phyloP scores from a whole-genome alignment of 2,797 vertebrate genomes.

The Crenuchus spilurus region DNA sequence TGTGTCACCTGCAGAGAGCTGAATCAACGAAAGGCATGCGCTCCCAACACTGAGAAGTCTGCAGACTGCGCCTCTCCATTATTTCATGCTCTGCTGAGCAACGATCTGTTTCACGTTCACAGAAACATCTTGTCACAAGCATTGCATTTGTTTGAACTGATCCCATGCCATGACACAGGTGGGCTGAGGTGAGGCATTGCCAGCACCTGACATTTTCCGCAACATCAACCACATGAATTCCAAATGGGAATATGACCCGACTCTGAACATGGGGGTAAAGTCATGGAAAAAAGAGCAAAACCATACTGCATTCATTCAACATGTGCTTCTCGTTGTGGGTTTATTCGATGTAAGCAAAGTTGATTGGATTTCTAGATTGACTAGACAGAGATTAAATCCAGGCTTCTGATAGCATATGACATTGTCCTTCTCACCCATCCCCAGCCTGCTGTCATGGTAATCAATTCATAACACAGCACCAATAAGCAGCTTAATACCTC shows the following conservation, averaged over 20 bases:
- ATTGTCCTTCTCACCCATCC: slow-evolving; percentile 36
- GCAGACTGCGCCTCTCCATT: background rate
- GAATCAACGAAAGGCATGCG: background rate
- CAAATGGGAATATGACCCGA: slow-evolving; percentile 11
- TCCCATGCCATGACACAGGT: slow-evolving; percentile 21
- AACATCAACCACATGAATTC: slow-evolving; percentile 35
- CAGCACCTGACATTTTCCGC: slow-evolving; percentile 24
- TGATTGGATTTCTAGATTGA: slow-evolving; percentile 55
- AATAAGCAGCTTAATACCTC: slow-evolving; percentile 64
- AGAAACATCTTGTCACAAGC: slow-evolving; percentile 19
- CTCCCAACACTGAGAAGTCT: background rate
- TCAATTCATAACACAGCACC: slow-evolving; percentile 61
- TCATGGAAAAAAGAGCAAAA: background rate
- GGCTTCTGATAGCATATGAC: slow-evolving; percentile 53
- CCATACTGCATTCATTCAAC: slow-evolving; percentile 22
- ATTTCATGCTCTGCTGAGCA: slow-evolving; percentile 17
- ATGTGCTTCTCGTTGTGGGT: slow-evolving; percentile 39
- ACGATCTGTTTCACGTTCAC: slow-evolving; percentile 5
- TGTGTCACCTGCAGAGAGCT: background rate
- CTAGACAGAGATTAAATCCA: slow-evolving; percentile 49
- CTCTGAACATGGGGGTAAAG: slow-evolving; percentile 11
- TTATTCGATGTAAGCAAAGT: slow-evolving; percentile 51
- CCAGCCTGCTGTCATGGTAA: slow-evolving; percentile 56
- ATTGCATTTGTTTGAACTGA: slow-evolving; percentile 5
- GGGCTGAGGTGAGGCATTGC: background rate